Percentiles rank a stretch among this genome's conserved stretches.
Evolutionary conservation across 2,113 vertebrate genomes (phyloP).

Genomic region (Fulica atra): DNA sequence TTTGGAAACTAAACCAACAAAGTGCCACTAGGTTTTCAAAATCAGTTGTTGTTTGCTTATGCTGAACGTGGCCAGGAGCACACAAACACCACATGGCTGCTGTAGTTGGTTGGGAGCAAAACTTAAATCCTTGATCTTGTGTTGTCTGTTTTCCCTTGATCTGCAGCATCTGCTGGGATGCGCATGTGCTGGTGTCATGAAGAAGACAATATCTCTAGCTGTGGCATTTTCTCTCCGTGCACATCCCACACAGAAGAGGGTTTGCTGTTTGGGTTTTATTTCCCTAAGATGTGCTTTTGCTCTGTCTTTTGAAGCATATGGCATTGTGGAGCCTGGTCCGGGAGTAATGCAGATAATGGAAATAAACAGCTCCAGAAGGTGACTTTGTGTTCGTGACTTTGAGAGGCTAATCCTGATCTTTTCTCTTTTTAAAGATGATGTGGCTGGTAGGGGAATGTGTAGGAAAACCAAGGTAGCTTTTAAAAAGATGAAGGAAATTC

Average conservation of each 20-base stretch:
- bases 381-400: neutral
- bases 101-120: neutral
- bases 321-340: neutral
- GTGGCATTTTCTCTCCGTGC: neutral
- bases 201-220: neutral
- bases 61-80: neutral
- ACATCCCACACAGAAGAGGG: neutral
- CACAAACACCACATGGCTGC: neutral
- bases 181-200: rapidly evolving
- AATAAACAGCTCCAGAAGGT: neutral
- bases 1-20: neutral
- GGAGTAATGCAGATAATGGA: neutral
- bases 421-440: neutral
- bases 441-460: neutral
- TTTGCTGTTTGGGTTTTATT: neutral
- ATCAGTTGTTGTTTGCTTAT: neutral
- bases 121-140: neutral
- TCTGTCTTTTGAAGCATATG: neutral
- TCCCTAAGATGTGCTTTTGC: neutral
- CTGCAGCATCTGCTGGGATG: neutral
- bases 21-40: neutral
- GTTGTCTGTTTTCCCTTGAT: neutral
- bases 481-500: neutral
- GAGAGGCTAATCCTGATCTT: neutral
- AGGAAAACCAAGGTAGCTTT: neutral